Percentiles rank a stretch among this genome's conserved stretches.
These are phyloP conservation scores for Leptestheria dahalacensis DNA, from an alignment of 1,140 invertebrate species.

Conservation along the genomic window DNA sequence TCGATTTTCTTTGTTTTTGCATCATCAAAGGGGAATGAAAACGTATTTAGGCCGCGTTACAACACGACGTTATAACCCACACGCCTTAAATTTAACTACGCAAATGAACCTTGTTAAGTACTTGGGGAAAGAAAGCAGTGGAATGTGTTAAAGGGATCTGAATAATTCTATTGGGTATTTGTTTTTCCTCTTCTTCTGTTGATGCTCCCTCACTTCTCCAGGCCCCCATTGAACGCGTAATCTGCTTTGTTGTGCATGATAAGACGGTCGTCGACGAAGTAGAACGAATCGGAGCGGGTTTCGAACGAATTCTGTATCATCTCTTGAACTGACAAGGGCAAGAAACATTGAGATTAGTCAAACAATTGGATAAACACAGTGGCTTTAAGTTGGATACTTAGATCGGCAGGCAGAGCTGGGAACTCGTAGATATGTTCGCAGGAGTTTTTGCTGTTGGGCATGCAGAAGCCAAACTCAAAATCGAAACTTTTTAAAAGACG, in stretches of 20 bases:
- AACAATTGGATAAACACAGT: neutral
- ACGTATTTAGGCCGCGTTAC: too few species aligned
- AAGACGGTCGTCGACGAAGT: constrained; percentile 90
- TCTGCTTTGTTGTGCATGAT: constrained; percentile 99
- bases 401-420: constrained; percentile 64
- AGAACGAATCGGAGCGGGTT: constrained; percentile 95
- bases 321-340: constrained; percentile 58
- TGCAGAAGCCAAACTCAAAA: constrained; percentile 98
- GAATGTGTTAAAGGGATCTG: neutral
- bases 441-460: constrained; percentile 91
- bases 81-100: too few species aligned
- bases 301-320: constrained; percentile 94
- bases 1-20: too few species aligned
- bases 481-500: constrained; percentile 94
- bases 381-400: constrained; percentile 47
- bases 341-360: neutral
- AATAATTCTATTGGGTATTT: neutral
- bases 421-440: constrained; percentile 99
- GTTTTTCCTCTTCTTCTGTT: neutral
- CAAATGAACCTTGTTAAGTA: too few species aligned
- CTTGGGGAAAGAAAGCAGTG: too few species aligned
- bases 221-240: constrained; percentile 76
- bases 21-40: too few species aligned
- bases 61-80: too few species aligned
- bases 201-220: neutral